Conservation (phyloP, 1,140 invertebrate species). For the Diorhabda carinulata region DNA sequence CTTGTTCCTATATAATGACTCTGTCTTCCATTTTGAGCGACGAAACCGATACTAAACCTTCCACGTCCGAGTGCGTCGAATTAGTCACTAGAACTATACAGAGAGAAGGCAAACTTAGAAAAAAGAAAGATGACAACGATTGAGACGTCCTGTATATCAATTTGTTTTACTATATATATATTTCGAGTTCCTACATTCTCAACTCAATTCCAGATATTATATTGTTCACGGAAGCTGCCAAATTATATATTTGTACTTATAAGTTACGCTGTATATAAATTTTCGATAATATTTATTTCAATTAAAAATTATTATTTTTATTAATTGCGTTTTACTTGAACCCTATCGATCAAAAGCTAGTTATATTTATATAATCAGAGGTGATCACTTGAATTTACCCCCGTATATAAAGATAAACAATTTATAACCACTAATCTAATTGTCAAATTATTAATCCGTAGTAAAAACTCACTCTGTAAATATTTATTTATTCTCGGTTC, state of each 20-base stretch:
- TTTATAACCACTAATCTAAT: too few relatives aligned
- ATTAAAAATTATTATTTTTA: slow-evolving; percentile 13
- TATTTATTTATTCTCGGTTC: too few relatives aligned
- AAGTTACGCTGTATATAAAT: slow-evolving; percentile 12
- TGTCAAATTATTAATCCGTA: too few relatives aligned
- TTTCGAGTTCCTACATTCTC: slow-evolving; percentile 15
- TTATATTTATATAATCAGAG: too few relatives aligned
- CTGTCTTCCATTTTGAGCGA: slow-evolving; percentile 59
- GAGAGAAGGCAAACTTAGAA: slow-evolving; percentile 83
- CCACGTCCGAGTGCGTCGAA: slow-evolving; percentile 75
- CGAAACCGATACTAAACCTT: slow-evolving; percentile 53
- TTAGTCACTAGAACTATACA: slow-evolving; percentile 84
- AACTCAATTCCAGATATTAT: slow-evolving; percentile 14
- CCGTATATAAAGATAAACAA: too few relatives aligned
- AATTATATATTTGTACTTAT: slow-evolving; percentile 15
- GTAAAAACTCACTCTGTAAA: too few relatives aligned
- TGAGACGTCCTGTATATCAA: slow-evolving; percentile 14
- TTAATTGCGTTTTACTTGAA: background rate
- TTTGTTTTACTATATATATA: background rate
- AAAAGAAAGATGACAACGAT: slow-evolving; percentile 71
- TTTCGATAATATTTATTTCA: slow-evolving; percentile 20
- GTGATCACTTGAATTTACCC: too few relatives aligned
- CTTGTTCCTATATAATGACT: slow-evolving; percentile 86
- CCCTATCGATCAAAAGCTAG: too few relatives aligned
- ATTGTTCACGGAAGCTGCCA: slow-evolving; percentile 13